Evolutionary conservation across 2,888 invertebrate species (phyloP).

Genomic region (Falcaria lacertinaria): DNA sequence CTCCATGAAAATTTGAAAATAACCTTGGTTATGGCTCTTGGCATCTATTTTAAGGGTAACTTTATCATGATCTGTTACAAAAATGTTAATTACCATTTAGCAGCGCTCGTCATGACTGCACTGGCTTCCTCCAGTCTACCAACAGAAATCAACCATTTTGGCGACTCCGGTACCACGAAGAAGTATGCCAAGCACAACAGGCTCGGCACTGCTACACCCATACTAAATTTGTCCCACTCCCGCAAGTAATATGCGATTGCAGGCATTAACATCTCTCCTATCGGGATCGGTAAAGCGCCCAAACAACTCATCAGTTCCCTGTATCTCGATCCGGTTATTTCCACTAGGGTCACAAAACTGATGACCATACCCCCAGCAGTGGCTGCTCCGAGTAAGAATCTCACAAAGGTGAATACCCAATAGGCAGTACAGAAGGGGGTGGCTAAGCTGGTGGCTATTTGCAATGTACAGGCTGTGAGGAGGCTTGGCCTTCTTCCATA

Average conservation of each 20-base stretch:
- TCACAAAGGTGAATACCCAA: conserved; percentile 75
- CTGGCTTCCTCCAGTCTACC: conserved; percentile 81
- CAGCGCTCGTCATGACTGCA: conserved; percentile 66
- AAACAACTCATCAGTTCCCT: conserved; percentile 72
- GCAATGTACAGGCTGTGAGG: conserved; percentile 77
- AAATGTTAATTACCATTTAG: not conserved
- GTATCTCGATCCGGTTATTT: conserved; percentile 71
- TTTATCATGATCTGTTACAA: too few species aligned
- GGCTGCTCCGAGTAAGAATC: conserved; percentile 83
- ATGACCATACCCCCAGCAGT: conserved; percentile 88
- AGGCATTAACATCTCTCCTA: conserved; percentile 81
- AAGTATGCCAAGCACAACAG: conserved; percentile 79
- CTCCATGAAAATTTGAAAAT: too few species aligned
- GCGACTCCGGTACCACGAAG: conserved; percentile 86
- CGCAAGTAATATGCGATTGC: conserved; percentile 80
- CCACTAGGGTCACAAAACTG: conserved; percentile 81
- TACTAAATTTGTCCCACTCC: conserved; percentile 80
- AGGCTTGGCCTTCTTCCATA: conserved; percentile 85
- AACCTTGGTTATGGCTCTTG: too few species aligned
- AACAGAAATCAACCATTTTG: conserved; percentile 86
- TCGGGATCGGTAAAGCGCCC: conserved; percentile 80
- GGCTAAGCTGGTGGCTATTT: conserved; percentile 81
- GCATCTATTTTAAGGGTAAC: too few species aligned
- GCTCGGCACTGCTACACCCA: conserved; percentile 78
- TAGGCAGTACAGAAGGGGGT: conserved; percentile 81